Percentiles rank a stretch among this genome's conserved stretches.
Conservation (phyloP, 2,797 vertebrate genomes). For the Girardinus metallicus region DNA sequence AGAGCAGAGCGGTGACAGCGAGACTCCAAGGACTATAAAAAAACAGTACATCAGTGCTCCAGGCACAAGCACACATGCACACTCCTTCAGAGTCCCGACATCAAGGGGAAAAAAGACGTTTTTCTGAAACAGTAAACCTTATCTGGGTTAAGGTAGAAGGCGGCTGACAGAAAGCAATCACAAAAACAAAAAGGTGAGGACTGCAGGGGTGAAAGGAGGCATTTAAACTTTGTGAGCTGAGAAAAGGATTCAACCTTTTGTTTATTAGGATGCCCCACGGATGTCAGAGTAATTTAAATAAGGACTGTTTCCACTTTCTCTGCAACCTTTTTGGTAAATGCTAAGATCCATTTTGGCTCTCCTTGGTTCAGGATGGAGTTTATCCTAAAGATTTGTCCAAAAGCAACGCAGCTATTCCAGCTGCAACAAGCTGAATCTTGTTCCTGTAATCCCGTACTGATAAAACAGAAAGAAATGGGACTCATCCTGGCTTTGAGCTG, state of each 20-base stretch:
- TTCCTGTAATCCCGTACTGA: neutral
- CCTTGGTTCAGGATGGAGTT: neutral
- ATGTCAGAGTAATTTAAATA: neutral
- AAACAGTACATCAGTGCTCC: conserved; percentile 44
- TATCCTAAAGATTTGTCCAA: neutral
- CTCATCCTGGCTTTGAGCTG: conserved; percentile 3
- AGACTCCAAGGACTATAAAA: conserved; percentile 51
- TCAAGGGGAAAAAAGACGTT: conserved; percentile 10
- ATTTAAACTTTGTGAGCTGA: conserved; percentile 8
- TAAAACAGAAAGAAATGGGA: conserved; percentile 3
- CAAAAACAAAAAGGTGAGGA: conserved; percentile 14
- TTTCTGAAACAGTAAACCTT: conserved; percentile 53
- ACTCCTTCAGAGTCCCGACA: conserved; percentile 13
- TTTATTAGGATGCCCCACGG: neutral
- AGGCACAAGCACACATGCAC: conserved; percentile 19
- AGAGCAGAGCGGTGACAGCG: conserved; percentile 57
- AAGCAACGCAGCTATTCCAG: neutral
- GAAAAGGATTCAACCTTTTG: conserved; percentile 18
- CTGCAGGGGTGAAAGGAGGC: neutral
- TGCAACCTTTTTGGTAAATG: neutral
- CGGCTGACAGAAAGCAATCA: conserved; percentile 33
- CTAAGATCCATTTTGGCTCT: neutral
- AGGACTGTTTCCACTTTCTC: neutral
- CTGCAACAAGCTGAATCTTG: neutral
- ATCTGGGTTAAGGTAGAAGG: conserved; percentile 50